Evolutionary conservation across 1,140 invertebrate genomes (phyloP), one percentile per base, ranked within the genome.

Genomic region (fruit fly (Drosophila melanogaster)): DNA sequence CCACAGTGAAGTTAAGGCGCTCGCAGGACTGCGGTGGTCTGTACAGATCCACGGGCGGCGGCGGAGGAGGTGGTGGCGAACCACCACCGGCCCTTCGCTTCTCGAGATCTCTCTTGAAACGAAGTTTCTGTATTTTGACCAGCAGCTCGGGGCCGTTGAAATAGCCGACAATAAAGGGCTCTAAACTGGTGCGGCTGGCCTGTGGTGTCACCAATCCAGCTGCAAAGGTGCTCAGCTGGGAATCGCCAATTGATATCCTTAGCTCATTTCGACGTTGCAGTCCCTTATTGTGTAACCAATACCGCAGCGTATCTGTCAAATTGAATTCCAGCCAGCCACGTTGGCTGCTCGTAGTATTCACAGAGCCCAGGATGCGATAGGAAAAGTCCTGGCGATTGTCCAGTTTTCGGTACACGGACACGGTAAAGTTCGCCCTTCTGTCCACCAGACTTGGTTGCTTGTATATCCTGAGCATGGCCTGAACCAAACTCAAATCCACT

Each of bases 241-340:
- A 46, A 26, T 73, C 49, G 19, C 56, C 77, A 47, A 89, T 58
- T 4, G 81, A 77, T 38, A 84, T 58, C 61, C 59, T 58, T n/a
- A 92, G 50, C 37, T 84, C 77, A 26, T 90, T 81, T 6, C 83
- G 81, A 4, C 70, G 50, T 11, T 40, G 37, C 11, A 46, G 17
- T 22, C 51, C 69, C 38, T 62, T 79, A 14, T 55, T 71, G 6
- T 53, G 61, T 19, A 92, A 41, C 90, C 89, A 92, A 7, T 44
- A 24, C 10, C 40, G 46, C 26, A 92, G 33, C 11, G 81, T 71
- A 15, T 64, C 62, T 4, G 89, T 92, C 41, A 91, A 54, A 77
- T 92, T 89, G 12, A 91, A 78, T 46, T 92, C 91, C 53, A 92
- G 46, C 91, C 91, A 92, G 26, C 91, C 91, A 37, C 70, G 84